A percentile compares a stretch with the other conserved stretches of the same genome.
phyloP scores from a whole-genome alignment of 2,113 vertebrate genomes.

The Choloepus hoffmanni region DNA sequence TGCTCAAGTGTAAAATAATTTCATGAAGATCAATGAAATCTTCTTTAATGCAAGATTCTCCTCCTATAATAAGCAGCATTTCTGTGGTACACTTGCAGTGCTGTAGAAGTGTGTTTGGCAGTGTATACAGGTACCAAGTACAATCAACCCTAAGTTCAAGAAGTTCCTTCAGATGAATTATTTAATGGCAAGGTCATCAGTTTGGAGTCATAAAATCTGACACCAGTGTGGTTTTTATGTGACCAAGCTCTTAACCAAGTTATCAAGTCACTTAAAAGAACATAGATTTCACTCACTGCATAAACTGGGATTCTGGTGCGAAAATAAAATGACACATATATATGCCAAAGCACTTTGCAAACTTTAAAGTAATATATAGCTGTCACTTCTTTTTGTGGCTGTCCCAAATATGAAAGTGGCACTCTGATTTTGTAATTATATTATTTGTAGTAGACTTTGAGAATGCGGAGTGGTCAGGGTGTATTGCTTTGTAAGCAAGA shows the following conservation, averaged over 20 bases:
- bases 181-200: not conserved
- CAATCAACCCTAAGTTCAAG: not conserved
- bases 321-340: conserved; percentile 15
- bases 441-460: not conserved
- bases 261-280: not conserved
- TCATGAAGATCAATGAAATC: conserved; percentile 30
- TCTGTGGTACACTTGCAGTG: fast-evolving
- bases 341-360: not conserved
- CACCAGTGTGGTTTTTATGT: not conserved
- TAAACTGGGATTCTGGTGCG: not conserved
- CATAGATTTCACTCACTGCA: not conserved
- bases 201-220: not conserved
- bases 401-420: not conserved
- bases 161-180: not conserved
- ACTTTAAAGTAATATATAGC: not conserved
- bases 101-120: not conserved
- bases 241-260: not conserved
- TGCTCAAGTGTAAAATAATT: conserved; percentile 29
- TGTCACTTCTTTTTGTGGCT: not conserved
- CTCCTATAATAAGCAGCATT: not conserved
- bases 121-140: not conserved
- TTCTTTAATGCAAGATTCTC: not conserved
- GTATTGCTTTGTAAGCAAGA: not conserved
- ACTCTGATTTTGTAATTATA: not conserved
- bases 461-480: not conserved